A percentile compares a stretch with the other conserved stretches of the same genome.
Evolutionary conservation across 2,888 invertebrate genomes (phyloP).

Genomic region (Harpagoxenus sublaevis): DNA sequence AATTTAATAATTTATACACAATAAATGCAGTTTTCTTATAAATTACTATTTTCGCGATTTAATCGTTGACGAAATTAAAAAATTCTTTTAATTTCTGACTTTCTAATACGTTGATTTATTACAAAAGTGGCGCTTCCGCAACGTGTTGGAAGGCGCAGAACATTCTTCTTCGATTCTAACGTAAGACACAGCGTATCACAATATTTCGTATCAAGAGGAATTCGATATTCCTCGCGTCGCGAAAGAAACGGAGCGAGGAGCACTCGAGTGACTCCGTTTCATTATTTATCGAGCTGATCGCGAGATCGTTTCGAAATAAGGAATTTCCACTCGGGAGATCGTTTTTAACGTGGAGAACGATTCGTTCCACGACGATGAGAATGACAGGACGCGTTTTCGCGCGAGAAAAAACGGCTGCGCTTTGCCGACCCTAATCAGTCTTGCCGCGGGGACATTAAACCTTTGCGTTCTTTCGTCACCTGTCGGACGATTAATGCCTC

Average conservation of each 20-base stretch:
- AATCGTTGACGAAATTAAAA: not conserved
- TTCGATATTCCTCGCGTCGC: not conserved
- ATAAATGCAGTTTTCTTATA: constrained; percentile 9
- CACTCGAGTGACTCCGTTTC: not conserved
- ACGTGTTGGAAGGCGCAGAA: constrained; percentile 13
- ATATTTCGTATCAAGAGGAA: constrained; percentile 38
- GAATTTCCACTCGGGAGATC: constrained; percentile 52
- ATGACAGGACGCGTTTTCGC: constrained; percentile 55
- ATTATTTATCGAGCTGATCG: constrained; percentile 8
- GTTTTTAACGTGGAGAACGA: constrained; percentile 54
- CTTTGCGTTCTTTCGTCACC: constrained; percentile 14
- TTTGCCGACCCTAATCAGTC: constrained; percentile 41
- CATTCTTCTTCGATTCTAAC: constrained; percentile 47
- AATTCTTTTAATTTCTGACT: not conserved
- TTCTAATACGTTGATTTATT: constrained; percentile 34
- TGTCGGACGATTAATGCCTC: not conserved
- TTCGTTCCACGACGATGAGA: constrained; percentile 52
- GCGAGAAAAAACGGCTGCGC: constrained; percentile 48
- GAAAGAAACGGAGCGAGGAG: not conserved
- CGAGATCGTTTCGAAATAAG: constrained; percentile 38
- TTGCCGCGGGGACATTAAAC: constrained; percentile 15
- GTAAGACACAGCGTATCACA: constrained; percentile 65
- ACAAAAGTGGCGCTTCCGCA: constrained; percentile 46
- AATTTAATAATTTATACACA: not conserved
- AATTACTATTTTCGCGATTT: constrained; percentile 17